These are phyloP conservation scores for Stenchaetothrips biformis DNA, from an alignment of 2,888 invertebrate genomes.

Conservation along the genomic window DNA sequence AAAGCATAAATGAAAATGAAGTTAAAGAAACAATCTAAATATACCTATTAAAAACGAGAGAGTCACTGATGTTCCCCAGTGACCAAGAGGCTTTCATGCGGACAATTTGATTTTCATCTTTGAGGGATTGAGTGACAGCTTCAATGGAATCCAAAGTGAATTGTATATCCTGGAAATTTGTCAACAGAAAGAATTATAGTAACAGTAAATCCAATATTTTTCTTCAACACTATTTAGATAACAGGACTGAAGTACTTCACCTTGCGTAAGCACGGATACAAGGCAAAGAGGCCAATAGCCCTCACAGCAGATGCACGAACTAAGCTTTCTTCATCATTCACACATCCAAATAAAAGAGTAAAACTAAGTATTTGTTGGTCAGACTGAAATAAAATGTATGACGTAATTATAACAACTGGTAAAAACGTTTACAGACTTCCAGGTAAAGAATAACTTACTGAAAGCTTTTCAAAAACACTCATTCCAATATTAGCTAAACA, in stretches of 20 bases:
- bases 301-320: constrained; percentile 76
- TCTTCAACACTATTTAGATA: neutral
- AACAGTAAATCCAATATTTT: neutral
- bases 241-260: constrained; percentile 28
- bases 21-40: constrained; percentile 10
- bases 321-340: constrained; percentile 64
- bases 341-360: constrained; percentile 68
- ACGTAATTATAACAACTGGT: neutral
- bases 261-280: constrained; percentile 66
- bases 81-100: constrained; percentile 81
- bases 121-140: constrained; percentile 59
- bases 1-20: constrained; percentile 1
- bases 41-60: constrained; percentile 66
- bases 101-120: constrained; percentile 63
- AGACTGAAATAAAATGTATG: constrained; percentile 48
- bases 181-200: constrained; percentile 17
- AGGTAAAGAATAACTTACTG: constrained; percentile 50
- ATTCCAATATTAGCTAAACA: constrained; percentile 76
- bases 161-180: constrained; percentile 36
- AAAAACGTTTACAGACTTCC: neutral
- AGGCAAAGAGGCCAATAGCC: constrained; percentile 72
- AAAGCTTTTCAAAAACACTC: constrained; percentile 62
- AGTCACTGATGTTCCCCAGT: constrained; percentile 78
- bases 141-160: constrained; percentile 78
- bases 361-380: constrained; percentile 66